These are phyloP conservation scores for Cassiopea xamachana DNA, from an alignment of 30 jellyfish, hydroid and myxozoan species.

Conservation along the genomic window DNA sequence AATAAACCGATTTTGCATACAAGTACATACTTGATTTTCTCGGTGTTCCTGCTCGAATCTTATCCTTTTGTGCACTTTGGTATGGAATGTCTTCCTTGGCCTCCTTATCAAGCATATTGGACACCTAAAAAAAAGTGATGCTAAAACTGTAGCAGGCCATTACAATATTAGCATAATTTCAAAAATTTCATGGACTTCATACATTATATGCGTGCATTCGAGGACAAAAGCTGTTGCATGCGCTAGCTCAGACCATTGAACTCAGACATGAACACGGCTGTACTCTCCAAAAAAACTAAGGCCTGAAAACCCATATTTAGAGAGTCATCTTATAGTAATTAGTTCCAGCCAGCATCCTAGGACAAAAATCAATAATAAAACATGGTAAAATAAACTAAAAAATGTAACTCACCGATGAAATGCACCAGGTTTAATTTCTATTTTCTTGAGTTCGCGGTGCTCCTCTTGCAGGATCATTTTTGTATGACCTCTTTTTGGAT, in stretches of 20 bases:
- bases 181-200: too few species aligned
- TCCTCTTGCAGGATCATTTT: background rate
- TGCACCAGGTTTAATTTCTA: background rate
- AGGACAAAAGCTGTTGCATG: too few species aligned
- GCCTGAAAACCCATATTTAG: too few species aligned
- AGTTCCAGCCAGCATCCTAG: too few species aligned
- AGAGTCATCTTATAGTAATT: too few species aligned
- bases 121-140: background rate
- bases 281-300: too few species aligned
- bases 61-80: background rate
- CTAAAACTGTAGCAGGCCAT: background rate
- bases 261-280: too few species aligned
- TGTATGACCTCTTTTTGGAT: background rate
- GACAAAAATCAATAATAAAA: background rate
- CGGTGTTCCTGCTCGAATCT: conserved; percentile 48
- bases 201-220: too few species aligned
- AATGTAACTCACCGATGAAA: background rate
- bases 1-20: too few species aligned
- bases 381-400: background rate
- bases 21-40: conserved; percentile 39
- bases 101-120: background rate
- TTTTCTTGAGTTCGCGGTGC: background rate
- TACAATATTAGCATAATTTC: background rate
- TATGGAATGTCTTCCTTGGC: background rate
- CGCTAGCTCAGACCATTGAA: too few species aligned